Conservation (phyloP, 2,888 invertebrate genomes). For the Celastrina argiolus region DNA sequence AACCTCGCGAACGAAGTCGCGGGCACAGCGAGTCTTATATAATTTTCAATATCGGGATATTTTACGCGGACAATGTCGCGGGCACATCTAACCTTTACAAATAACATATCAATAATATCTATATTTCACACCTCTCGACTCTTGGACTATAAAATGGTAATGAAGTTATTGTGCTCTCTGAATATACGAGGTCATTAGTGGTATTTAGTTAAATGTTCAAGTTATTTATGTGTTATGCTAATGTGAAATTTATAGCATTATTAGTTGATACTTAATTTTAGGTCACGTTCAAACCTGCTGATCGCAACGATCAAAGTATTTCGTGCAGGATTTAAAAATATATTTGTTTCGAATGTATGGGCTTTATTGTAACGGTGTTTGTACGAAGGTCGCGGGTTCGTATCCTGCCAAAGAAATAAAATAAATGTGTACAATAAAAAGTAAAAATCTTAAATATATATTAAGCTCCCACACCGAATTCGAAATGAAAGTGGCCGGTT, state of each 20-base stretch:
- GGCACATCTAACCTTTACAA: too few relatives aligned
- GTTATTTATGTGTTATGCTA: constrained; percentile 11
- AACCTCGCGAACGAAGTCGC: too few relatives aligned
- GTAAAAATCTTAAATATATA: too few relatives aligned
- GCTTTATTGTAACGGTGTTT: background rate
- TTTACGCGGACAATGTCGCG: too few relatives aligned
- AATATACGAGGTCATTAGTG: background rate
- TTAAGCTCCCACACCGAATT: too few relatives aligned
- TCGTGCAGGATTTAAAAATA: background rate
- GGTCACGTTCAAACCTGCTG: background rate
- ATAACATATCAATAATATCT: constrained; percentile 5
- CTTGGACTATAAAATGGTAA: background rate
- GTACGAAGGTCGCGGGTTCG: too few relatives aligned
- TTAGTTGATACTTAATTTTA: background rate
- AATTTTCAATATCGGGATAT: too few relatives aligned
- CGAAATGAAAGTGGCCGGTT: too few relatives aligned
- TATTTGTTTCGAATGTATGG: too few relatives aligned
- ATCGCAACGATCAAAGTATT: background rate
- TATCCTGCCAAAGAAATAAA: too few relatives aligned
- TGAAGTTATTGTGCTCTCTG: background rate
- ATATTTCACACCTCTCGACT: background rate
- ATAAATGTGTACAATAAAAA: too few relatives aligned
- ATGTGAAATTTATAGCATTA: constrained; percentile 2
- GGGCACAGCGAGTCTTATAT: too few relatives aligned
- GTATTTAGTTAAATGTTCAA: constrained; percentile 1